phyloP scores from a whole-genome alignment of 1,140 invertebrate species.

The Zaprionus inermis region DNA sequence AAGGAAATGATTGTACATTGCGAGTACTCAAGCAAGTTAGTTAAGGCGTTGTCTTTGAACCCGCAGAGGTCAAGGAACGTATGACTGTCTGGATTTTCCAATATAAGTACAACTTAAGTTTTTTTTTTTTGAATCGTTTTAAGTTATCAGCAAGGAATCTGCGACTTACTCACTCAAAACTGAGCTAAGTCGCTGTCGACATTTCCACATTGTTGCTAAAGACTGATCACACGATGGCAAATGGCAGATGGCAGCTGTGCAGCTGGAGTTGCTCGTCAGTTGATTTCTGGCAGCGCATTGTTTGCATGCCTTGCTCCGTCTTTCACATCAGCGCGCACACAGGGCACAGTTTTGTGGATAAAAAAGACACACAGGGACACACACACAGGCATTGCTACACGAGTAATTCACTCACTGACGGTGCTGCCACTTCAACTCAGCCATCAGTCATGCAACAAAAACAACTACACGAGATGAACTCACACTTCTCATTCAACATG shows the following conservation, averaged over 20 bases:
- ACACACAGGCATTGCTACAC: neutral
- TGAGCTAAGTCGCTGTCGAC: conserved; percentile 10
- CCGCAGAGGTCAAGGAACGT: neutral
- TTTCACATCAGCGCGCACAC: conserved; percentile 34
- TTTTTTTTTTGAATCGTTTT: neutral
- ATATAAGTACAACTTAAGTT: neutral
- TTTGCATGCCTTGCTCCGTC: conserved; percentile 59
- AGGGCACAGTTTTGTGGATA: conserved; percentile 37
- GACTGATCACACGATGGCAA: conserved; percentile 3
- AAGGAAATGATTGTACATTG: neutral
- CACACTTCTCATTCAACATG: conserved; percentile 61
- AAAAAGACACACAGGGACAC: conserved; percentile 28
- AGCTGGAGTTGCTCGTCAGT: conserved; percentile 14
- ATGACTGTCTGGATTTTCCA: neutral
- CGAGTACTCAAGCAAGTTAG: neutral
- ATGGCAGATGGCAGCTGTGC: conserved; percentile 14
- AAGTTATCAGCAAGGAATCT: neutral
- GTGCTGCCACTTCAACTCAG: conserved; percentile 59
- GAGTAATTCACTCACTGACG: conserved; percentile 35
- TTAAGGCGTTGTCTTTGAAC: neutral
- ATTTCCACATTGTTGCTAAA: neutral
- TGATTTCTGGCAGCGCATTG: conserved; percentile 58
- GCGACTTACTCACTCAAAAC: neutral
- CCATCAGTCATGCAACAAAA: conserved; percentile 70
- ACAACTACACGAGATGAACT: conserved; percentile 35